Evolutionary conservation across 2,797 vertebrate genomes (phyloP).

Genomic region (Poecilia wingei): DNA sequence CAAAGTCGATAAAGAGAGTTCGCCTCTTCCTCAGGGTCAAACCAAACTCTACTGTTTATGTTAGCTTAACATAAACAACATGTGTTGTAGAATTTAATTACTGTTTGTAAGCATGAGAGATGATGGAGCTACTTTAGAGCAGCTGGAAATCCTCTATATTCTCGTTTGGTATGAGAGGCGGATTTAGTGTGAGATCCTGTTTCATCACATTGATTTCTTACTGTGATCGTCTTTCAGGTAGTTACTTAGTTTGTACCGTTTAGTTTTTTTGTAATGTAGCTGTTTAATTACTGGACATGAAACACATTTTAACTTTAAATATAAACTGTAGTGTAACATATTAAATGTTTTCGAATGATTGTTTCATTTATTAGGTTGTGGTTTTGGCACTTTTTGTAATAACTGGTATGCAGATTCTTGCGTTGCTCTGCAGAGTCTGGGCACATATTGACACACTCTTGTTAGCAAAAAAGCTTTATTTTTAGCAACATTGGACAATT

Average conservation of each 20-base stretch:
- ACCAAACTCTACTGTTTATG: slow-evolving; percentile 40
- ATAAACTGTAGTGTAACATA: background rate
- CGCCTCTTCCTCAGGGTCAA: slow-evolving; percentile 41
- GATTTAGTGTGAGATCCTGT: slow-evolving; percentile 53
- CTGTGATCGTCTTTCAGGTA: too few relatives aligned
- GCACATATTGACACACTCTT: background rate
- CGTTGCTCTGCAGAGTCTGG: background rate
- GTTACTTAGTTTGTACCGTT: too few relatives aligned
- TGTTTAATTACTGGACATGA: background rate
- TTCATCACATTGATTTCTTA: slow-evolving; percentile 8
- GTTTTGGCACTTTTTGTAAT: background rate
- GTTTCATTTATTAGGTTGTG: background rate
- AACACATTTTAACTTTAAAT: background rate
- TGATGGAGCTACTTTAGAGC: slow-evolving; percentile 55
- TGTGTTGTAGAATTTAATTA: slow-evolving; percentile 54
- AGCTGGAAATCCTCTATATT: slow-evolving; percentile 58
- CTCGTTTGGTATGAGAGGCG: slow-evolving; percentile 49
- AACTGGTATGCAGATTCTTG: background rate
- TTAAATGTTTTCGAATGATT: background rate
- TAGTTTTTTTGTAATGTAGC: too few relatives aligned
- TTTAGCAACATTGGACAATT: background rate
- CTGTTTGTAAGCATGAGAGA: slow-evolving; percentile 59
- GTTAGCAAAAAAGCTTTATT: background rate
- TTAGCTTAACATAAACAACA: slow-evolving; percentile 56
- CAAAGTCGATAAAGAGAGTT: slow-evolving; percentile 37